phyloP scores from a whole-genome alignment of 1,140 invertebrate species.

The Magallana gigas region DNA sequence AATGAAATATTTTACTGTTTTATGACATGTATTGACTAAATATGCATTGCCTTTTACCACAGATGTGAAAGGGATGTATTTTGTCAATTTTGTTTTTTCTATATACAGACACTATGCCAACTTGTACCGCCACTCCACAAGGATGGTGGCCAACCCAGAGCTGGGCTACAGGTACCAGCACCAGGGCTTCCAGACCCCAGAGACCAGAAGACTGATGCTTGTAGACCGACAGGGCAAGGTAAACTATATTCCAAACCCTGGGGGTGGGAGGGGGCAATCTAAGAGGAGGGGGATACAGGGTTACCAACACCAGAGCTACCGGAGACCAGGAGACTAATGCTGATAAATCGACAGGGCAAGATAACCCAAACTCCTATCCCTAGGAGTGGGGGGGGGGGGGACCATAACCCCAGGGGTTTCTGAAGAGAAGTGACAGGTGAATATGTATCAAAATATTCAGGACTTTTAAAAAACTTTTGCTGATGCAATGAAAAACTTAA shows the following conservation, averaged over 20 bases:
- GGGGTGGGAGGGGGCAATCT: too few relatives aligned
- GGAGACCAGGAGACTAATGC: background rate
- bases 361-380: background rate
- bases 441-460: too few relatives aligned
- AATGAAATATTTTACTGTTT: too few relatives aligned
- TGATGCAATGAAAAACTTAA: too few relatives aligned
- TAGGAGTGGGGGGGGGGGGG: too few relatives aligned
- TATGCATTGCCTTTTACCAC: too few relatives aligned
- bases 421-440: too few relatives aligned
- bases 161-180: background rate
- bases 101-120: background rate
- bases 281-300: too few relatives aligned
- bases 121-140: background rate
- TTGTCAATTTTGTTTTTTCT: background rate
- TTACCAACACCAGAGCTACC: background rate
- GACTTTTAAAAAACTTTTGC: too few relatives aligned
- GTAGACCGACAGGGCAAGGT: background rate
- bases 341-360: background rate
- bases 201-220: background rate
- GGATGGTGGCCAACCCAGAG: background rate
- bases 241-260: background rate
- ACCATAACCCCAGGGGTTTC: too few relatives aligned
- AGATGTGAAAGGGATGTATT: too few relatives aligned
- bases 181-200: background rate
- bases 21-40: too few relatives aligned